Evolutionary conservation across 2,797 vertebrate genomes (phyloP).

Genomic region (Amblyopsis hoosieri): DNA sequence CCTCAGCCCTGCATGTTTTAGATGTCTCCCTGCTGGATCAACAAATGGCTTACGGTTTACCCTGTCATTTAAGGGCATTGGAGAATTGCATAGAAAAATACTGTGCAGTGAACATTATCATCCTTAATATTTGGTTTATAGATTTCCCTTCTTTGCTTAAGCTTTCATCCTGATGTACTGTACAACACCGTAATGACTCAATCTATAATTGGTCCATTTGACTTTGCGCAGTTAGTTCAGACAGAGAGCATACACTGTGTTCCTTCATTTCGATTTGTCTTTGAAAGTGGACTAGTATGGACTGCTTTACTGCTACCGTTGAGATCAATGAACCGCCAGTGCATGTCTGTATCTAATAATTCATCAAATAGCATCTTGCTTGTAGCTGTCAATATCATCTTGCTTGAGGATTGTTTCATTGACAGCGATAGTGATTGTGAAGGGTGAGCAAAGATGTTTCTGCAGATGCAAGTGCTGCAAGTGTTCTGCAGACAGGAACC

Average conservation of each 20-base stretch:
- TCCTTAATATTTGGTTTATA: slow-evolving; percentile 10
- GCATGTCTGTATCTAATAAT: slow-evolving; percentile 49
- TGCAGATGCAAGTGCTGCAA: no score
- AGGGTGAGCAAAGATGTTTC: neutral
- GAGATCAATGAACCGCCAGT: slow-evolving; percentile 39
- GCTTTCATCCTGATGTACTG: slow-evolving; percentile 33
- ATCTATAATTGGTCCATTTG: slow-evolving; percentile 39
- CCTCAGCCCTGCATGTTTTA: no score
- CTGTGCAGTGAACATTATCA: neutral
- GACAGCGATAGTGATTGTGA: slow-evolving; percentile 30
- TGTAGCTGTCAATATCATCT: slow-evolving; percentile 26
- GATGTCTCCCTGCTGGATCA: no score
- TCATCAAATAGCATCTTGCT: slow-evolving; percentile 40
- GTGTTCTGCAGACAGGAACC: no score
- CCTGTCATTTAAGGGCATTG: no score
- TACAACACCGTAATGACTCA: slow-evolving; percentile 26
- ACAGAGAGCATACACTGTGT: slow-evolving; percentile 34
- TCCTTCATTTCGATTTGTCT: slow-evolving; percentile 40
- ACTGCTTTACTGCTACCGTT: slow-evolving; percentile 47
- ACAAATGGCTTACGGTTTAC: no score
- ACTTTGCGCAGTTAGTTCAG: slow-evolving; percentile 25
- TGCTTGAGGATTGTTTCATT: slow-evolving; percentile 27
- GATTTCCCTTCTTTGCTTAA: slow-evolving; percentile 31
- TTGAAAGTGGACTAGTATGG: slow-evolving; percentile 41
- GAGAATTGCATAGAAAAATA: no score